Evolutionary conservation across 2,888 invertebrate species (phyloP).

Genomic region (Lasioglossum marginatum): DNA sequence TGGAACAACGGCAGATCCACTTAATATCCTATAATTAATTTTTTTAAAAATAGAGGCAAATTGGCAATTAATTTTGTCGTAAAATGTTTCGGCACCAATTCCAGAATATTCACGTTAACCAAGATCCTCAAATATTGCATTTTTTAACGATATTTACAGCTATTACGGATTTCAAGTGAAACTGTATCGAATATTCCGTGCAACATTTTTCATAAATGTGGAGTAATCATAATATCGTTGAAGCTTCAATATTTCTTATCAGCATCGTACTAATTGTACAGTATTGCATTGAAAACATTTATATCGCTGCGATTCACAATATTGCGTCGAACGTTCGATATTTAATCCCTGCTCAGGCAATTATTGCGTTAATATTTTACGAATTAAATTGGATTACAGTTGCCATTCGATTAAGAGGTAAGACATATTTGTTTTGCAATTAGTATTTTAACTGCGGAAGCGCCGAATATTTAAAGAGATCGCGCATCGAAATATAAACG

Average conservation of each 20-base stretch:
- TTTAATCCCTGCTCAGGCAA: background rate
- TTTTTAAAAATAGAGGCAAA: background rate
- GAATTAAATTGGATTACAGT: background rate
- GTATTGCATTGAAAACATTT: background rate
- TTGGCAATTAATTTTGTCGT: background rate
- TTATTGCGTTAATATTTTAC: slow-evolving; percentile 1
- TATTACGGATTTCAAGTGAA: background rate
- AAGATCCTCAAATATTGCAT: background rate
- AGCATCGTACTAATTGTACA: background rate
- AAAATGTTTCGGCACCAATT: background rate
- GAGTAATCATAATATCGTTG: background rate
- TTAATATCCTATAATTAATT: background rate
- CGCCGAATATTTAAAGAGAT: background rate
- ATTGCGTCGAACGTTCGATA: background rate
- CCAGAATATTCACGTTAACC: background rate
- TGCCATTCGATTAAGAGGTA: background rate
- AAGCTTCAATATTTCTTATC: background rate
- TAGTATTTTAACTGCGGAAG: background rate
- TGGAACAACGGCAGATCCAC: background rate
- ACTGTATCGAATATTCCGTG: background rate
- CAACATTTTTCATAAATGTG: background rate
- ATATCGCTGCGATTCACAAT: background rate
- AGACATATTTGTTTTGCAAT: background rate
- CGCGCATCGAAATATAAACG: background rate
- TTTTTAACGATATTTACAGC: background rate